Evolutionary conservation across 2,888 invertebrate species (phyloP).

Genomic region (Amblyteles armatorius): DNA sequence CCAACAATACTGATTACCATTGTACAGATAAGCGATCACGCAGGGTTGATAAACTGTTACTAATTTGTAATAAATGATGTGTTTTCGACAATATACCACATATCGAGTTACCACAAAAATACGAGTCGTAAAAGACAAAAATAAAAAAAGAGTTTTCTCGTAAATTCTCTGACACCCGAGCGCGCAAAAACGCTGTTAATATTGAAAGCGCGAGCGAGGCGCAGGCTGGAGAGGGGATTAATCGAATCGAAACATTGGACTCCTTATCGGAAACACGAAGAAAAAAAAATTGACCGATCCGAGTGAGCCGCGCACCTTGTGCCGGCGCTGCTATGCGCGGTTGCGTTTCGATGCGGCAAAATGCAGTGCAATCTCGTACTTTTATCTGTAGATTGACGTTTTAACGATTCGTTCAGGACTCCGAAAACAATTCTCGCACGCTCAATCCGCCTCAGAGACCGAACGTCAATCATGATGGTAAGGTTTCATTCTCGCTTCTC

Average conservation of each 20-base stretch:
- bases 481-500: conserved; percentile 21
- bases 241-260: not conserved
- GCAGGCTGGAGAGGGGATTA: not conserved
- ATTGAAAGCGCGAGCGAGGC: not conserved
- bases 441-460: not conserved
- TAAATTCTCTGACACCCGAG: not conserved
- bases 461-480: conserved; percentile 60
- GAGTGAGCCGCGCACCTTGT: conserved; percentile 1
- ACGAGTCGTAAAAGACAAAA: not conserved
- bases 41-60: conserved; percentile 1
- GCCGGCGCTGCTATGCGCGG: conserved; percentile 64
- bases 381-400: conserved; percentile 56
- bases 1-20: not conserved
- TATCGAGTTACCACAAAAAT: conserved; percentile 1
- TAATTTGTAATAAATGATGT: not conserved
- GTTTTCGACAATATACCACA: conserved; percentile 8
- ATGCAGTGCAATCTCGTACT: conserved; percentile 49
- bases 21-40: not conserved
- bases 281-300: conserved; percentile 16
- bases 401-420: not conserved
- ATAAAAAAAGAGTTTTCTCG: not conserved
- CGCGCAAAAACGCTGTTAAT: not conserved
- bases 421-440: not conserved
- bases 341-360: conserved; percentile 69
- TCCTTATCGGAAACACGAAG: conserved; percentile 1